Evolutionary conservation across 2,113 vertebrate genomes (phyloP).

Genomic region (Pontoporia blainvillei): DNA sequence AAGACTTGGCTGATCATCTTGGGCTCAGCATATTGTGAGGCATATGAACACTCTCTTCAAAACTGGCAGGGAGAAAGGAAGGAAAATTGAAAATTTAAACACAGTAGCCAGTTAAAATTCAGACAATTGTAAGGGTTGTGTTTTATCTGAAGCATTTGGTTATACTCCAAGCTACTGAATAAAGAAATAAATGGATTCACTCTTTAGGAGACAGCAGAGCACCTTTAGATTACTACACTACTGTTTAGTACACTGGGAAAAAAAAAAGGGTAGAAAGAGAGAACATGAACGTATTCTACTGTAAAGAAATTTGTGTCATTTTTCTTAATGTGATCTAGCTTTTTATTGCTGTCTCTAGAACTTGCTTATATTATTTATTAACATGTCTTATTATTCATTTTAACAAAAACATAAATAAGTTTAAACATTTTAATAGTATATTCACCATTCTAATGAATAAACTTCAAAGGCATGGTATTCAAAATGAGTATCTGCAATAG

Average conservation of each 20-base stretch:
- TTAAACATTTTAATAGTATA: neutral
- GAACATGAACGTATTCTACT: neutral
- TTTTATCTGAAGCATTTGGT: slow-evolving; percentile 10
- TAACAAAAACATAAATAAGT: neutral
- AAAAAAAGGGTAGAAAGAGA: neutral
- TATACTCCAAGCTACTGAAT: neutral
- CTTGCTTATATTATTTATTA: neutral
- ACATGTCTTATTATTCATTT: neutral
- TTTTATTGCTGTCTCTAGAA: neutral
- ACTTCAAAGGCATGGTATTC: neutral
- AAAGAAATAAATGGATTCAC: neutral
- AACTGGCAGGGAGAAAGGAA: slow-evolving; percentile 54
- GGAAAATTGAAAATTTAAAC: slow-evolving; percentile 64
- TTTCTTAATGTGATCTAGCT: neutral
- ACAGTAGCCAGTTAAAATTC: slow-evolving; percentile 54
- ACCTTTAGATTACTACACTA: neutral
- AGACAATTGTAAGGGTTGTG: slow-evolving; percentile 12
- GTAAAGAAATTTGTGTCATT: neutral
- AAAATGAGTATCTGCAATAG: neutral
- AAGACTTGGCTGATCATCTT: slow-evolving; percentile 68
- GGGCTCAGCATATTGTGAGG: slow-evolving; percentile 66
- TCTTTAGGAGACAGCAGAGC: neutral
- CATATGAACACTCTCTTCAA: slow-evolving; percentile 66
- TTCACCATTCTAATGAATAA: neutral
- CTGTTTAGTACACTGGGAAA: neutral